Base-by-base conservation (phyloP, 2,113 vertebrate genomes). In the Trochalopteron elliotii region DNA sequence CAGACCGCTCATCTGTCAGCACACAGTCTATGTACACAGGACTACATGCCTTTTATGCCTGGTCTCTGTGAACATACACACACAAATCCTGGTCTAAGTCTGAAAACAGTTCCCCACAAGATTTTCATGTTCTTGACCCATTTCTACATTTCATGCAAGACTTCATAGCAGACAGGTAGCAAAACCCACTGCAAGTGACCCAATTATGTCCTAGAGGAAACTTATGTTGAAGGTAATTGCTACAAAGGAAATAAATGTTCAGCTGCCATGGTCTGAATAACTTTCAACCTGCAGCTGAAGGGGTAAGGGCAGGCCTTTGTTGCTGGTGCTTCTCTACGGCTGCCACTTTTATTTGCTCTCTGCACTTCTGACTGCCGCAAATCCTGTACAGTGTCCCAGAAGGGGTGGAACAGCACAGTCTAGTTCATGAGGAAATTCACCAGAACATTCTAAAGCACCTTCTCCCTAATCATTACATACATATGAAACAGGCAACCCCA, bases 21-120 rank as follows among this genome's bases (percentile, higher is more conserved):
- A 78, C 7, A 8, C 31, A 25, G 14, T 5, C 63, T 67, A 0
- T 18, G 24, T n/a, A 37, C 0, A 0, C 39, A 76, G n/a, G 40
- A 52, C n/a, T 76, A 53, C n/a, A 6, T 20, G 33, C 63, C 37
- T 39, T 39, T 77, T n/a, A 63, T 35, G 12, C 39, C 59, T 31
- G 37, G 53, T 70, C 30, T 53, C 31, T 44, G 15, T 4, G 5
- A 76, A 19, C 40, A 56, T 5, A 10, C 28, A 45, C 7, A 57
- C 15, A 57, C 15, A 59, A 42, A 72, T 33, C 21, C 65, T 15
- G 7, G 71, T 19, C 57, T 68, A 42, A 53, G 16, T 24, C 53
- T 67, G 67, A 57, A 64, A 91, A 89, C 27, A 45, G 28, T 9
- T 91, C n/a, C n/a, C n/a, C 14, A 23, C 25, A 85, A 64, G 81